Evolutionary conservation across 1,140 invertebrate genomes (phyloP), one percentile per base, ranked within the genome.

Genomic region (Ephestia elutella): DNA sequence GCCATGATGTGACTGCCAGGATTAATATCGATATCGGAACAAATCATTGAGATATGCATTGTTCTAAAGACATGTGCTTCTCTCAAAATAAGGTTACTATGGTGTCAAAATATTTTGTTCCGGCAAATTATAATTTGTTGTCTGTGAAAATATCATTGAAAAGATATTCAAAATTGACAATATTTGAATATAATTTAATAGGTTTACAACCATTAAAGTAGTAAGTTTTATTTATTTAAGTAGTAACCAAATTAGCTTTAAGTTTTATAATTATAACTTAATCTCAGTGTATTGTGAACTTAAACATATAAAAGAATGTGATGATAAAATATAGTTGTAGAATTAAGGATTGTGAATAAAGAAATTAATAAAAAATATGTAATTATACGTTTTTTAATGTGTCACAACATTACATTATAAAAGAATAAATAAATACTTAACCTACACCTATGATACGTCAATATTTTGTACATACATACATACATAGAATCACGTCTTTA

Each of bases 161-260:
- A 28, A 28, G 32, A 38, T 38, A 11, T 9, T 38, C 32, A n/a
- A n/a, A 10, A 38, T 11, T 38, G 32, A 2, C 32, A 38, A 13
- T n/a, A 11, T 38, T 8, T 38, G 5, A 11, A 2, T 11, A 8
- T 38, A 13, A 38, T 8, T 2, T 11, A 13, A 8, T 5, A 11
- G 32, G 13, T 11, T 7, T 9, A 13, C 32, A 38, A 38, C 11
- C 13, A n/a, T n/a, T n/a, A n/a, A n/a, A n/a, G n/a, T 44, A 17
- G n/a, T 63, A 63, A 59, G 61, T 15, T 49, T 63, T 63, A 63
- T 63, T 63, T 63, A 63, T 63, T 63, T 50, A 56, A 58, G 56
- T 58, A 63, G 53, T 57, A 30, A 63, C 35, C 53, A 63, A 59
- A 59, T 57, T 54, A 62, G 60, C 18, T 20, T 1, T 44, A 44